Conservation (phyloP, 2,797 vertebrate species). For the Chelon auratus region DNA sequence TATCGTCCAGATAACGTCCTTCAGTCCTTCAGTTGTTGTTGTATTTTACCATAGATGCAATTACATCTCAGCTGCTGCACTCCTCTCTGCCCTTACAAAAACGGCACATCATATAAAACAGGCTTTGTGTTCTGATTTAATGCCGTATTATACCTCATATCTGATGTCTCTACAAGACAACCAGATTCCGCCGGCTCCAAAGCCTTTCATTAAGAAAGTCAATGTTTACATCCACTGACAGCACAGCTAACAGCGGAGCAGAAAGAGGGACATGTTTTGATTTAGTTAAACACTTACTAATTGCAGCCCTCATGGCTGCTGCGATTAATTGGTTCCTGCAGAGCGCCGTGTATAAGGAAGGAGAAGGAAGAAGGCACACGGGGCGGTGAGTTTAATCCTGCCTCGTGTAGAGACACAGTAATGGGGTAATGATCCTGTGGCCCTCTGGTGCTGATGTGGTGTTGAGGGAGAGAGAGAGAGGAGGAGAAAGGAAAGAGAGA, state of each 20-base stretch:
- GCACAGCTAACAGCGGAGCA: conserved; percentile 30
- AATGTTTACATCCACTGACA: conserved; percentile 50
- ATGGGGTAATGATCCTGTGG: conserved; percentile 76
- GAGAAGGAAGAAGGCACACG: conserved; percentile 64
- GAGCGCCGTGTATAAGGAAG: conserved; percentile 33
- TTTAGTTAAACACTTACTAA: conserved; percentile 75
- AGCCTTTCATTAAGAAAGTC: conserved; percentile 51
- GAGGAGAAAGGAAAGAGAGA: conserved; percentile 62
- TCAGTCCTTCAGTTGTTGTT: conserved; percentile 3
- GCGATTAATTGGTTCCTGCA: conserved; percentile 76
- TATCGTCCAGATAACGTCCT: conserved; percentile 78
- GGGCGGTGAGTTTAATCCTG: conserved; percentile 59
- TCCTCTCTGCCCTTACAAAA: conserved; percentile 23
- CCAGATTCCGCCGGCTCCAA: conserved; percentile 14
- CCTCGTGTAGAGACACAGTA: conserved; percentile 61
- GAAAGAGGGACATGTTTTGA: conserved; percentile 65
- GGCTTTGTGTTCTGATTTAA: conserved; percentile 5
- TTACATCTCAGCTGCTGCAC: neutral
- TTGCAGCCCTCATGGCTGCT: conserved; percentile 68
- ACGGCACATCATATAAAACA: conserved; percentile 21
- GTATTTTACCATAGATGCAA: conserved; percentile 14
- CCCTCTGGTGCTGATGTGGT: conserved; percentile 75
- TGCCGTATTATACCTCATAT: conserved; percentile 11
- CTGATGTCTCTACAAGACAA: conserved; percentile 28
- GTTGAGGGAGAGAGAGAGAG: conserved; percentile 75